Base-by-base conservation (phyloP, 2,113 vertebrate species). In the Gobius niger region DNA sequence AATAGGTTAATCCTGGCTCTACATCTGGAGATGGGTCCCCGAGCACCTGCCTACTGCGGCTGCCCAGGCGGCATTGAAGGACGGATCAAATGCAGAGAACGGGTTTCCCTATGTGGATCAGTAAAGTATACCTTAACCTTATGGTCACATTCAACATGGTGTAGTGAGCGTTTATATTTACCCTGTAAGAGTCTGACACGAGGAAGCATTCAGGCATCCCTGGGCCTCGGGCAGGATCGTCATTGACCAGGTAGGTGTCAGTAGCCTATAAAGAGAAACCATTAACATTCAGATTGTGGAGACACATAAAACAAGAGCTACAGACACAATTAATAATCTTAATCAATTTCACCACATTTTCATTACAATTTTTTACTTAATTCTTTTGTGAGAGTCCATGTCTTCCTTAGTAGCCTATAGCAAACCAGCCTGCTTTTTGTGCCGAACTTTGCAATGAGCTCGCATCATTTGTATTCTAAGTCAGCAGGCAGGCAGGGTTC, bases 131-230 rank as follows among this genome's bases (percentile, higher is more conserved):
- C 24, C 24, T 34, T 34, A 4, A 34, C 24, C 24, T 34, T 34
- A 34, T 34, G 24, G 24, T 34, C 24, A 34, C 24, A 34, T 34
- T 34, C 24, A 15, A 81, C 6, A 8, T 42, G 72, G 74, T 54
- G 75, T 65, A 64, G 63, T 59, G 76, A 67, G 80, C 69, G 72
- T 83, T 64, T 70, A 40, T 75, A 24, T 85, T 59, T 93, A 93
- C 92, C 92, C 93, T 91, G 73, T 93, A 93, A 57, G 93, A 91
- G 65, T 93, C 93, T 40, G 93, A 92, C 77, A 93, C 91, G 41
- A 92, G 92, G 89, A 93, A 93, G 84, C 92, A 93, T 81, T 93
- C 93, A 57, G 93, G 91, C 90, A 93, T 91, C 73, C 90, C 93
- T 19, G 89, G 90, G 70, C 88, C 91, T 92, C 92, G 79, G 60